Percentiles rank a stretch among this genome's conserved stretches.
phyloP scores from a whole-genome alignment of 2,888 invertebrate genomes.

The Cephus pygmeus region DNA sequence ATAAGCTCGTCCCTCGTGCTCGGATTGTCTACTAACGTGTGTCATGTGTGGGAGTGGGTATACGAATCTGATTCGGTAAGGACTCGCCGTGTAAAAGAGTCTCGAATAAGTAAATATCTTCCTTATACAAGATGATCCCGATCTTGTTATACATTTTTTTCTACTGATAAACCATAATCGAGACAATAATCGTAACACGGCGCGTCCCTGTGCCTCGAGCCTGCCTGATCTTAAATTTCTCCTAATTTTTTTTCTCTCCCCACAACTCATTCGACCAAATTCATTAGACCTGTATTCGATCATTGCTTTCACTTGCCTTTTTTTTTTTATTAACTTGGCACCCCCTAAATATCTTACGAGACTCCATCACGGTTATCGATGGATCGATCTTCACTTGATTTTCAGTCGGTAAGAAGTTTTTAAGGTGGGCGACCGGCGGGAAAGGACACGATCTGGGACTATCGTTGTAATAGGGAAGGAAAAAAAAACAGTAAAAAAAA shows the following conservation, averaged over 20 bases:
- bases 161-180: background rate
- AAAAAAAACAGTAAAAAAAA: background rate
- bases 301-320: constrained; percentile 9
- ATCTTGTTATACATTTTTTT: background rate
- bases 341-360: constrained; percentile 13
- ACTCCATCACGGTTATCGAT: background rate
- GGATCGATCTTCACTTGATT: constrained; percentile 23
- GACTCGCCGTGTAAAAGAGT: constrained; percentile 24
- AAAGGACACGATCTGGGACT: background rate
- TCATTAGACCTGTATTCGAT: background rate
- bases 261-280: background rate
- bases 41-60: constrained; percentile 21
- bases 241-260: background rate
- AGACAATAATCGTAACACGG: background rate
- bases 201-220: constrained; percentile 27
- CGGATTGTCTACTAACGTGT: background rate
- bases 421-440: background rate
- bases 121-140: too few species aligned
- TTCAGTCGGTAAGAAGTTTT: background rate
- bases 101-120: background rate
- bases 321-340: constrained; percentile 18
- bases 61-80: constrained; percentile 28
- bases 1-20: background rate
- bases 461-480: background rate
- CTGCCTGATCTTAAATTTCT: background rate